phyloP scores from a whole-genome alignment of 2,888 invertebrate species.

The Prenolepis imparis region DNA sequence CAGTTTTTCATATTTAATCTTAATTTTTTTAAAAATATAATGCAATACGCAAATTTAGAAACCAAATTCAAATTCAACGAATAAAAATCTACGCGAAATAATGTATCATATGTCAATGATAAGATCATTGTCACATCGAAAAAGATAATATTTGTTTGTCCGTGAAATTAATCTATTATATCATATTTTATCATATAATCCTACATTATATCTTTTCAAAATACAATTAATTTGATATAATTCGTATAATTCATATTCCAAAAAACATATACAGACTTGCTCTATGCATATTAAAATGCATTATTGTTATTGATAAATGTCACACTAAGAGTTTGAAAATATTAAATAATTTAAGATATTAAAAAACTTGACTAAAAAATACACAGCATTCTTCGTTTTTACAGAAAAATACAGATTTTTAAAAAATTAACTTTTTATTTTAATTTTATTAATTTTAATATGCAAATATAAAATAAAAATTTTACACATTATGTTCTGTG shows the following conservation, averaged over 20 bases:
- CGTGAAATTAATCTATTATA: background rate
- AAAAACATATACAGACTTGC: background rate
- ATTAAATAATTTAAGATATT: background rate
- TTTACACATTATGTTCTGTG: too few relatives aligned
- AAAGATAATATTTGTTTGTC: background rate
- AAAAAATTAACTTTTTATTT: too few relatives aligned
- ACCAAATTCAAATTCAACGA: too few relatives aligned
- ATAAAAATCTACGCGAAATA: too few relatives aligned
- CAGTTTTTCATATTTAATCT: too few relatives aligned
- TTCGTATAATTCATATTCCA: background rate
- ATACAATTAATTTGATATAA: background rate
- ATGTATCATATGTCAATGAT: too few relatives aligned
- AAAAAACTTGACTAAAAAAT: too few relatives aligned
- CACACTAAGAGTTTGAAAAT: background rate
- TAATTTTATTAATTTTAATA: background rate
- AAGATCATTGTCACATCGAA: background rate
- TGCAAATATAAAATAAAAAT: too few relatives aligned
- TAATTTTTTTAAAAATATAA: too few relatives aligned
- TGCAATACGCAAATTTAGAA: too few relatives aligned
- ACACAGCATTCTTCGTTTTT: too few relatives aligned
- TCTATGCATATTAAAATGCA: background rate
- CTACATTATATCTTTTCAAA: background rate
- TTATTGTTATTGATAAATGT: background rate
- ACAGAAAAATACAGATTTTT: too few relatives aligned
- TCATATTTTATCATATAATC: background rate